Conservation (phyloP, 2,113 vertebrate species). For the Rhabdornis inornatus region DNA sequence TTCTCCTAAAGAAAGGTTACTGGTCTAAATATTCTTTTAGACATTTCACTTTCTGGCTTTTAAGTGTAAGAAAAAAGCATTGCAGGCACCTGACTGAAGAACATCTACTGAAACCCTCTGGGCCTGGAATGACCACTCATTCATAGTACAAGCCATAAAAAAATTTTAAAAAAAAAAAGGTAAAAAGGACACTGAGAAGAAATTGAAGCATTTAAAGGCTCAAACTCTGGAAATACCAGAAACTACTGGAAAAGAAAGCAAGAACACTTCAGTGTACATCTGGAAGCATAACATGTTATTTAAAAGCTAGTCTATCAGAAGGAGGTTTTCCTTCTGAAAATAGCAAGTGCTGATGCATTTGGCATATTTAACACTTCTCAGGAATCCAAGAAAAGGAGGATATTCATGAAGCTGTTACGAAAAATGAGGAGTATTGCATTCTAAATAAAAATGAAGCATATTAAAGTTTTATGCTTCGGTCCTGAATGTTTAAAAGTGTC, state of each 20-base stretch:
- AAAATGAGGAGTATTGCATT: background rate
- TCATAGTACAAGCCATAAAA: background rate
- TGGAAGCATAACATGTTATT: slow-evolving; percentile 30
- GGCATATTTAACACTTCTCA: slow-evolving; percentile 4
- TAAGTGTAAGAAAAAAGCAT: background rate
- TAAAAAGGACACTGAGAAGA: background rate
- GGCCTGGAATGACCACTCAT: background rate
- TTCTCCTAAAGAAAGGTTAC: background rate
- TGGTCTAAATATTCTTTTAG: background rate
- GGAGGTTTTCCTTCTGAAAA: slow-evolving; percentile 26
- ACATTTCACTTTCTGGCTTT: background rate
- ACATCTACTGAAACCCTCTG: background rate
- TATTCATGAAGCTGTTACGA: background rate
- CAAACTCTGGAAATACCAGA: background rate
- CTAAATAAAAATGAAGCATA: background rate
- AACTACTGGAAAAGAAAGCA: slow-evolving; percentile 3
- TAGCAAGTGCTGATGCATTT: slow-evolving; percentile 13
- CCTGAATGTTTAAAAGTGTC: background rate
- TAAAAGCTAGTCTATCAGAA: slow-evolving; percentile 18
- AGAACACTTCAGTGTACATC: background rate
- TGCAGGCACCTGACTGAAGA: background rate
- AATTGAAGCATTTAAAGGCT: background rate
- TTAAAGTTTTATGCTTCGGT: background rate
- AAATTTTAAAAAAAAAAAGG: background rate
- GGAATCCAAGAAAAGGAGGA: background rate